Evolutionary conservation across 2,797 vertebrate genomes (phyloP).

Genomic region (Gymnothorax reevesii): DNA sequence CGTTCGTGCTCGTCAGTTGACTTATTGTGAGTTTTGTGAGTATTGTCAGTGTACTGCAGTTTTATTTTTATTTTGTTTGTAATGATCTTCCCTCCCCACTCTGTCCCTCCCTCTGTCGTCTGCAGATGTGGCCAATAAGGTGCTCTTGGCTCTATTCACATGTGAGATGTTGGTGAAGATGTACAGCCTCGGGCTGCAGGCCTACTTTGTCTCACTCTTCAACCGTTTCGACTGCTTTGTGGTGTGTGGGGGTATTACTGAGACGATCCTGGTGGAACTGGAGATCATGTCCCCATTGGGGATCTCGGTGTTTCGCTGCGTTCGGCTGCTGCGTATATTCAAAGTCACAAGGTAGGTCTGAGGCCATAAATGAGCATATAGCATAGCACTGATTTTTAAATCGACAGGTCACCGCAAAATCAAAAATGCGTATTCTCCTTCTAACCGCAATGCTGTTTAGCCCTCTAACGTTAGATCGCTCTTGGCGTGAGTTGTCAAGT

Average conservation of each 20-base stretch:
- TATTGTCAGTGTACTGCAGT: background rate
- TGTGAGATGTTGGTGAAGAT: conserved; percentile 98
- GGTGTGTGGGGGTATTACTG: conserved; percentile 94
- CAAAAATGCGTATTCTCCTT: too few relatives aligned
- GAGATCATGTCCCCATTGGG: conserved; percentile 96
- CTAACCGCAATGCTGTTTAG: too few relatives aligned
- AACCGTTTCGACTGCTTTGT: conserved; percentile 99
- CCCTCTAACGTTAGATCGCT: too few relatives aligned
- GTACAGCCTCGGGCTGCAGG: conserved; percentile 96
- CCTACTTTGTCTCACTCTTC: conserved; percentile 96
- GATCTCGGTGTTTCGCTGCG: conserved; percentile 96
- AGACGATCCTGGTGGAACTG: conserved; percentile 94
- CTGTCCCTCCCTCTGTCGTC: conserved; percentile 19
- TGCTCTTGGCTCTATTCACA: conserved; percentile 93
- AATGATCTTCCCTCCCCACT: background rate
- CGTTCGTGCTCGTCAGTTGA: too few relatives aligned
- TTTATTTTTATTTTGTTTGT: background rate
- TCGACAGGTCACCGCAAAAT: too few relatives aligned
- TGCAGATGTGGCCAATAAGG: conserved; percentile 95
- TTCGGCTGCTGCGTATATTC: conserved; percentile 95
- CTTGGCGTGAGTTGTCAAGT: too few relatives aligned
- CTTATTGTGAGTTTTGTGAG: background rate
- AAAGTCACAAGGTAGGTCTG: conserved; percentile 91
- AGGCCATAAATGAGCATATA: background rate
- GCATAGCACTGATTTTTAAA: background rate